Evolutionary conservation across 2,888 invertebrate genomes (phyloP).

Genomic region (Drosophila helvetica): DNA sequence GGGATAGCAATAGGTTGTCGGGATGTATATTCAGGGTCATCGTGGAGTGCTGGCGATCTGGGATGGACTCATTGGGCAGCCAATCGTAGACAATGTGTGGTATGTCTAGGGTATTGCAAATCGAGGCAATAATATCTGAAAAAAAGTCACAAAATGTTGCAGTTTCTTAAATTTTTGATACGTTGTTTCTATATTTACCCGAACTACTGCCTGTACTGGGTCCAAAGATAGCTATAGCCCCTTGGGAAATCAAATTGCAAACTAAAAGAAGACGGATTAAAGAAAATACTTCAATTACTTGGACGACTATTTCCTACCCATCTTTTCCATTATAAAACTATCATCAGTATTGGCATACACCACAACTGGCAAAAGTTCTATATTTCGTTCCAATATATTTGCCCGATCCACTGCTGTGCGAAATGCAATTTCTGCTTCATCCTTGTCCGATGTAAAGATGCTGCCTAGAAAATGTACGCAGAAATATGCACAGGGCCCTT

Average conservation of each 20-base stretch:
- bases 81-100: slow-evolving; percentile 87
- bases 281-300: too few relatives aligned
- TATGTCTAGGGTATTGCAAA: slow-evolving; percentile 87
- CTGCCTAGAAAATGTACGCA: slow-evolving; percentile 68
- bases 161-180: background rate
- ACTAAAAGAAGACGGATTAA: slow-evolving; percentile 83
- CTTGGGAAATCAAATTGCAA: slow-evolving; percentile 87
- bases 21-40: slow-evolving; percentile 90
- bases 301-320: slow-evolving; percentile 70
- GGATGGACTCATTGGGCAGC: slow-evolving; percentile 84
- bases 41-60: slow-evolving; percentile 84
- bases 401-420: slow-evolving; percentile 85
- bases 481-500: slow-evolving; percentile 34
- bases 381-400: slow-evolving; percentile 83
- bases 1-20: slow-evolving; percentile 86
- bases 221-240: slow-evolving; percentile 90
- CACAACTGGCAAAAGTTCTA: slow-evolving; percentile 80
- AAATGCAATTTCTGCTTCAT: slow-evolving; percentile 87
- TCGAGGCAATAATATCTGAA: slow-evolving; percentile 84
- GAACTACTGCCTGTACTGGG: slow-evolving; percentile 84
- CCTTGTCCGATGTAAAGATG: slow-evolving; percentile 85
- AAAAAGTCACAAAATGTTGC: background rate
- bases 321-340: slow-evolving; percentile 82
- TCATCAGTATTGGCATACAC: slow-evolving; percentile 80
- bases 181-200: slow-evolving; percentile 80